A percentile compares a stretch with the other conserved stretches of the same genome.
These are phyloP conservation scores for Pangasius larnaudii DNA, from an alignment of 2,797 vertebrate species.

Conservation along the genomic window DNA sequence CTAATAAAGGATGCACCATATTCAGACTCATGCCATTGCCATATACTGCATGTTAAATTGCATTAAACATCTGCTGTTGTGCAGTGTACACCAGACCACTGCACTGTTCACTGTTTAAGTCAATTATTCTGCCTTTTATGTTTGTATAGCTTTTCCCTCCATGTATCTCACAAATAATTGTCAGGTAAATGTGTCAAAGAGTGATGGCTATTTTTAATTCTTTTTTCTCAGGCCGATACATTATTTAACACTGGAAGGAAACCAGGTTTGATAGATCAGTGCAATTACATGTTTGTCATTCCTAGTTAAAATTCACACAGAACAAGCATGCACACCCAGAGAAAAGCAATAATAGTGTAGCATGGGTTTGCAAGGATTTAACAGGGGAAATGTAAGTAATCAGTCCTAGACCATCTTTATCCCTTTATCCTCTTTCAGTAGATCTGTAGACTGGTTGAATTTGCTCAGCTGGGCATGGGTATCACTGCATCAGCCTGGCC, in stretches of 20 bases:
- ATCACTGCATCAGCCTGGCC: conserved; percentile 35
- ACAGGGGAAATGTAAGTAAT: conserved; percentile 89
- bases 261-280: neutral
- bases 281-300: conserved; percentile 2
- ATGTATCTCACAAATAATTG: conserved; percentile 19
- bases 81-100: too few species aligned
- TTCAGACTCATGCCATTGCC: conserved; percentile 13
- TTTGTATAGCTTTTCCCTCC: conserved; percentile 18
- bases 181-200: conserved; percentile 18
- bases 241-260: conserved; percentile 10
- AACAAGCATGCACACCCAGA: conserved; percentile 45
- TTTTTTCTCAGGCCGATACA: neutral
- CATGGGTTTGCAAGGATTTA: conserved; percentile 72
- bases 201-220: conserved; percentile 12
- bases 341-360: conserved; percentile 67
- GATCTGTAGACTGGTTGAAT: conserved; percentile 77
- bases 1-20: conserved; percentile 4
- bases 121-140: conserved; percentile 22
- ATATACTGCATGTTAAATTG: neutral
- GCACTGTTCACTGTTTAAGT: neutral
- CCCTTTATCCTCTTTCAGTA: conserved; percentile 88
- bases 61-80: neutral
- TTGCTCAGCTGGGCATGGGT: conserved; percentile 51
- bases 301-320: neutral
- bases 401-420: conserved; percentile 88